phyloP scores from a whole-genome alignment of 2,888 invertebrate species.

The Monochamus alternatus region DNA sequence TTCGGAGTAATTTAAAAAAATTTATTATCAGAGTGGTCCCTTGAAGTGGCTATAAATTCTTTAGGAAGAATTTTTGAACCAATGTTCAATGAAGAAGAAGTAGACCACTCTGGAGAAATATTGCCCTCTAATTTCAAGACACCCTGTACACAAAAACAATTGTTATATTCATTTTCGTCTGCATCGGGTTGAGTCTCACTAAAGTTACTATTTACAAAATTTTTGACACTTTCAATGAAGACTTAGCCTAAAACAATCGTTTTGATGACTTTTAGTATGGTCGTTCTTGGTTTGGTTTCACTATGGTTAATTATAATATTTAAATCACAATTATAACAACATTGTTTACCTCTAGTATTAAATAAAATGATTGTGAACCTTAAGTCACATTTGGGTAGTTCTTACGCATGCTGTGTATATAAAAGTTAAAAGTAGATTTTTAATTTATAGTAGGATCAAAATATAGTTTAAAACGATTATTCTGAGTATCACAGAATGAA shows the following conservation, averaged over 20 bases:
- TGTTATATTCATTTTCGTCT: too few species aligned
- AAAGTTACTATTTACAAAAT: constrained; percentile 15
- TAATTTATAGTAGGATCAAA: constrained; percentile 53
- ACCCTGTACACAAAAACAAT: too few species aligned
- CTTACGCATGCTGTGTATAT: constrained; percentile 51
- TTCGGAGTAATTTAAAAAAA: too few species aligned
- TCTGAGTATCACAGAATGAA: constrained; percentile 72
- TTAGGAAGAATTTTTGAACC: too few species aligned
- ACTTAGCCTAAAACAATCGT: constrained; percentile 34
- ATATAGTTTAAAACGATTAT: constrained; percentile 67
- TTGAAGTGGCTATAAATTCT: too few species aligned
- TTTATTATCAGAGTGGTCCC: too few species aligned
- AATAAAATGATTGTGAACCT: constrained; percentile 59
- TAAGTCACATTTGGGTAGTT: constrained; percentile 59
- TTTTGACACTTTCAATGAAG: constrained; percentile 42
- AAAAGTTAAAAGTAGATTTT: constrained; percentile 47
- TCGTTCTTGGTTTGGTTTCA: constrained; percentile 27
- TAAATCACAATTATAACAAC: constrained; percentile 36
- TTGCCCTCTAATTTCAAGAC: too few species aligned
- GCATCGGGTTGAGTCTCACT: background rate
- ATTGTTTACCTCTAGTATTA: constrained; percentile 35
- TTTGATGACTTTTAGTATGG: constrained; percentile 14
- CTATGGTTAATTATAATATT: constrained; percentile 20
- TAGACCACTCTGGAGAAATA: too few species aligned
- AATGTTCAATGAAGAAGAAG: too few species aligned